A percentile compares a stretch with the other conserved stretches of the same genome.
Evolutionary conservation across 2,113 vertebrate genomes (phyloP).

Genomic region (Clarias gariepinus): DNA sequence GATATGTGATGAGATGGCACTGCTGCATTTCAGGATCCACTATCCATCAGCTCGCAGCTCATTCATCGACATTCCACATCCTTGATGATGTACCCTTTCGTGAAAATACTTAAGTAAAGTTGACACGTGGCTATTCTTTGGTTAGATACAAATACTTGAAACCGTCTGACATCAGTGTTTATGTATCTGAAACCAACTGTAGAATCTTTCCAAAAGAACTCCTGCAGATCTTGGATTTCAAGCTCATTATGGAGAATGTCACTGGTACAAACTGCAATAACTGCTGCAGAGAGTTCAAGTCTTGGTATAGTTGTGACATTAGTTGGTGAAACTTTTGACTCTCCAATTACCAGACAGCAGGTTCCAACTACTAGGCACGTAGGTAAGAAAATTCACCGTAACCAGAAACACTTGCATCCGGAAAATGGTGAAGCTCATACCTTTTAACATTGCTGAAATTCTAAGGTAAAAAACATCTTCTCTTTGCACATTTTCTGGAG

Average conservation of each 20-base stretch:
- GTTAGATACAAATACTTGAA: constrained; percentile 40
- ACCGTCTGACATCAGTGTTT: too few relatives aligned
- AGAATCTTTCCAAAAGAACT: constrained; percentile 34
- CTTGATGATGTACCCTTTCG: too few relatives aligned
- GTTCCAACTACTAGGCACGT: not conserved
- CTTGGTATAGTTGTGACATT: not conserved
- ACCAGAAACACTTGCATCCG: too few relatives aligned
- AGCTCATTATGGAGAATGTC: not conserved
- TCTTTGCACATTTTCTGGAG: not conserved
- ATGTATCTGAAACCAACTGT: not conserved
- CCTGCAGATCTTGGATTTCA: not conserved
- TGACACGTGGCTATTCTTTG: too few relatives aligned
- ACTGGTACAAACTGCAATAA: not conserved
- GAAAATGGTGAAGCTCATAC: too few relatives aligned
- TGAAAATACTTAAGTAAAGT: too few relatives aligned
- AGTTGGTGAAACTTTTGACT: constrained; percentile 1
- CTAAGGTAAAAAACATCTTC: constrained; percentile 13
- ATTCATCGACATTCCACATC: too few relatives aligned
- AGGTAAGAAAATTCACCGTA: constrained; percentile 38
- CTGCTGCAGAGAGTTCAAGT: not conserved
- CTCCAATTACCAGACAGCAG: not conserved
- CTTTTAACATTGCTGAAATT: too few relatives aligned
- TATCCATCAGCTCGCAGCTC: too few relatives aligned
- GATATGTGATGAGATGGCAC: too few relatives aligned
- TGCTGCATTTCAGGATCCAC: too few relatives aligned